Evolutionary conservation across 2,888 invertebrate genomes (phyloP).

Genomic region (Zele albiditarsus): DNA sequence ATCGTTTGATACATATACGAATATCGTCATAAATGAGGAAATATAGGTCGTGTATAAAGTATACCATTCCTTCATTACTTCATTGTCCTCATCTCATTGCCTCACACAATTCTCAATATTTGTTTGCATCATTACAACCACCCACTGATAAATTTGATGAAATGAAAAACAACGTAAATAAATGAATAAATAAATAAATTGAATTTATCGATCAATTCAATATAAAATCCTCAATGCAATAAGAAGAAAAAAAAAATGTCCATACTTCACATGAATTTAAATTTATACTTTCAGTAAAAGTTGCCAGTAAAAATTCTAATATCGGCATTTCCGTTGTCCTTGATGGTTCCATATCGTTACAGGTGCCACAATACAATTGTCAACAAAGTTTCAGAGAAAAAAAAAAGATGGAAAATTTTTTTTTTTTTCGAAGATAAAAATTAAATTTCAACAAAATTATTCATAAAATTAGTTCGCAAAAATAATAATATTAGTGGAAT

Average conservation of each 20-base stretch:
- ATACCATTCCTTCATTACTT: neutral
- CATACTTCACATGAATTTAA: neutral
- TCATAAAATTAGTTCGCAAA: neutral
- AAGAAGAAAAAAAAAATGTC: neutral
- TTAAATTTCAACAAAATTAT: neutral
- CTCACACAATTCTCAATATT: neutral
- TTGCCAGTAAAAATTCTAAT: neutral
- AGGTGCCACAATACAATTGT: conserved; percentile 19
- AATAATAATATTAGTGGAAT: neutral
- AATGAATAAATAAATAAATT: neutral
- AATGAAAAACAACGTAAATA: neutral
- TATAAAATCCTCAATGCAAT: neutral
- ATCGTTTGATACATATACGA: neutral
- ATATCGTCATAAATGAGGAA: conserved; percentile 7
- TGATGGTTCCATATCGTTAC: conserved; percentile 16
- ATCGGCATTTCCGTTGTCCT: conserved; percentile 32
- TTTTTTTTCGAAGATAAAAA: too few relatives aligned
- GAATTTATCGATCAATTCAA: neutral
- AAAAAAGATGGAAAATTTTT: neutral
- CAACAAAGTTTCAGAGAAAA: neutral
- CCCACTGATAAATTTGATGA: neutral
- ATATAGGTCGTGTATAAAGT: conserved; percentile 3
- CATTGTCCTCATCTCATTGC: neutral
- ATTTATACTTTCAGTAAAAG: neutral
- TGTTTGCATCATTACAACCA: neutral